phyloP scores from a whole-genome alignment of 2,113 vertebrate genomes.

The Halcyon malimbica region DNA sequence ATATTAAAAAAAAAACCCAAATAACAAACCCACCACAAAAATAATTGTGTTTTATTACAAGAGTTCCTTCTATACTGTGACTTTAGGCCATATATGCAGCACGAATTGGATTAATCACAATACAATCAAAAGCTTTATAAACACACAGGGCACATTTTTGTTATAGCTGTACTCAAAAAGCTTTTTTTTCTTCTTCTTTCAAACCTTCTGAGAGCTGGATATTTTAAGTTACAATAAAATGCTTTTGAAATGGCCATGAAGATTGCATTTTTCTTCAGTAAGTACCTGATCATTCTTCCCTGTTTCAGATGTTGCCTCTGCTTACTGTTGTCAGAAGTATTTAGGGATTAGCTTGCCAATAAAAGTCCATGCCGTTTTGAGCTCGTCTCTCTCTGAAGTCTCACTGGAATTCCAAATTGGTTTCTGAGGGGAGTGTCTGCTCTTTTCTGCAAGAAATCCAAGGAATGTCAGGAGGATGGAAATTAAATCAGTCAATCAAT shows the following conservation, averaged over 20 bases:
- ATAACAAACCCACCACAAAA: background rate
- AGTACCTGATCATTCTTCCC: background rate
- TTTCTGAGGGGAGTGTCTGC: background rate
- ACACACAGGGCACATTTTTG: background rate
- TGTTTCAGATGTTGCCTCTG: background rate
- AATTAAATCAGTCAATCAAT: background rate
- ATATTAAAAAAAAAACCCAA: background rate
- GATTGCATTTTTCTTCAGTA: conserved; percentile 2
- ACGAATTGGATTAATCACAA: conserved; percentile 10
- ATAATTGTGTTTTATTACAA: background rate
- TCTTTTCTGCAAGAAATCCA: background rate
- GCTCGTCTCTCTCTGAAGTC: background rate
- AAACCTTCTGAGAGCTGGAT: background rate
- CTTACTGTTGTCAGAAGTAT: background rate
- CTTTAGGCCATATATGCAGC: background rate
- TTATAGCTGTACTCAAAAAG: background rate
- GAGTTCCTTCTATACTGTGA: background rate
- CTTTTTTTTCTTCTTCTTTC: background rate
- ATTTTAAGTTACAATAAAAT: conserved; percentile 15
- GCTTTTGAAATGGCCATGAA: background rate
- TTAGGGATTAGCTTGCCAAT: background rate
- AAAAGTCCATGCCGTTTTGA: background rate
- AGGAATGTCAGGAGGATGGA: background rate
- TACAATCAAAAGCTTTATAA: background rate
- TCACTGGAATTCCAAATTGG: conserved; percentile 2